Conservation (phyloP, 2,797 vertebrate genomes). For the Allobates femoralis region DNA sequence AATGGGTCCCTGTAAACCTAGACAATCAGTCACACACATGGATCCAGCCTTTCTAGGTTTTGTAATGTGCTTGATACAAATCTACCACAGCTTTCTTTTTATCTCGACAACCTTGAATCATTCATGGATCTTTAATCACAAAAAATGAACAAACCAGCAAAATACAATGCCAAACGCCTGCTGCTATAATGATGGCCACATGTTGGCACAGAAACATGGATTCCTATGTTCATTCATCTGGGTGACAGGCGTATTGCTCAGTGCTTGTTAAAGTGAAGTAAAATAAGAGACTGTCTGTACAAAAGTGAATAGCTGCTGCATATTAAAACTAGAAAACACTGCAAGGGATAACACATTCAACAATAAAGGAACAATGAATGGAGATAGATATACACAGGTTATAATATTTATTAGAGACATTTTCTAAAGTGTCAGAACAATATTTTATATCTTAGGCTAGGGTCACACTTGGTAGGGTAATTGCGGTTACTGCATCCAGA, state of each 20-base stretch:
- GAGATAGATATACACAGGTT: background rate
- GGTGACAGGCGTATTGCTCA: constrained; percentile 33
- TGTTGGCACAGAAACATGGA: constrained; percentile 53
- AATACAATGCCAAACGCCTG: constrained; percentile 50
- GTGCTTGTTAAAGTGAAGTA: constrained; percentile 26
- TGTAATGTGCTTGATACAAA: background rate
- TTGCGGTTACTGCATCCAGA: no score
- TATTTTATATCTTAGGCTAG: no score
- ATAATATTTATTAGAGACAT: background rate
- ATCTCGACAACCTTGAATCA: constrained; percentile 16
- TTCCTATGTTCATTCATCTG: constrained; percentile 48
- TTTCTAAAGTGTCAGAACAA: no score
- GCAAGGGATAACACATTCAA: background rate
- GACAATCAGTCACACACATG: background rate
- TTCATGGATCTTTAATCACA: constrained; percentile 30
- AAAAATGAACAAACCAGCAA: constrained; percentile 40
- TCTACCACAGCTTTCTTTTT: background rate
- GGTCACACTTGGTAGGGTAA: no score
- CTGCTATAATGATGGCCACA: constrained; percentile 57
- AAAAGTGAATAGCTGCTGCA: background rate
- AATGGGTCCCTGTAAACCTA: no score
- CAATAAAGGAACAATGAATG: background rate
- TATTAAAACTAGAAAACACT: background rate
- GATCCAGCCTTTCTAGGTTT: background rate
- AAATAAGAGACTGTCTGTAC: background rate